Conservation (phyloP, 2,113 vertebrate genomes). For the Riparia riparia region DNA sequence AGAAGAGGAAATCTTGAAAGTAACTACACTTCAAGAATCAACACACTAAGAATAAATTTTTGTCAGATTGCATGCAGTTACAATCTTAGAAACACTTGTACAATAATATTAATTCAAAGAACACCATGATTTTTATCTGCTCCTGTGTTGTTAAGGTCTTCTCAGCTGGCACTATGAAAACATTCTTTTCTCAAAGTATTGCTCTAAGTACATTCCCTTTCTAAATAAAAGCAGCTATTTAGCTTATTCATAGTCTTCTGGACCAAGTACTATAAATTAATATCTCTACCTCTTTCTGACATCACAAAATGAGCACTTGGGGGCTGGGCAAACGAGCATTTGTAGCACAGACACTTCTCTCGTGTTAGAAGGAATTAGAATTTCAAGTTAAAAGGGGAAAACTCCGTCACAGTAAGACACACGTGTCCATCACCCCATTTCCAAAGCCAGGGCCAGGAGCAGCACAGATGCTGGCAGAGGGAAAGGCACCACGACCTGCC, state of each 20-base stretch:
- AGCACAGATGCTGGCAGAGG: conserved; percentile 45
- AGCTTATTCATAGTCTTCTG: neutral
- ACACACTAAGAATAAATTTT: neutral
- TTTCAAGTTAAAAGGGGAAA: conserved; percentile 51
- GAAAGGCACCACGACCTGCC: conserved; percentile 31
- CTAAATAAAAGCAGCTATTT: conserved; percentile 6
- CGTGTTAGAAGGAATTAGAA: conserved; percentile 52
- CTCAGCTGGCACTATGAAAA: neutral
- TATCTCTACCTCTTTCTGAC: neutral
- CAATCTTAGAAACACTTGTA: neutral
- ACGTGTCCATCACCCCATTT: neutral
- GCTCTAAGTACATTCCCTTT: neutral
- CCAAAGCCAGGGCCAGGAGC: conserved; percentile 41
- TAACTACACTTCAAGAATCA: neutral
- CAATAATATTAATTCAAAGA: neutral
- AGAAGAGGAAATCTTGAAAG: neutral
- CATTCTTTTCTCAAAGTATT: neutral
- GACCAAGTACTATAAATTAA: neutral
- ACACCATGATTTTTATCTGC: neutral
- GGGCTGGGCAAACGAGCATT: conserved; percentile 48
- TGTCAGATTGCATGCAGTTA: neutral
- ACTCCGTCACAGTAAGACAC: conserved; percentile 10
- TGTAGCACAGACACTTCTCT: conserved; percentile 41
- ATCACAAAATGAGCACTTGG: neutral
- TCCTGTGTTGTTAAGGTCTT: neutral